Evolutionary conservation across 2,888 invertebrate species (phyloP), one percentile per base, ranked within the genome.

Genomic region (Lepas anatifera): DNA sequence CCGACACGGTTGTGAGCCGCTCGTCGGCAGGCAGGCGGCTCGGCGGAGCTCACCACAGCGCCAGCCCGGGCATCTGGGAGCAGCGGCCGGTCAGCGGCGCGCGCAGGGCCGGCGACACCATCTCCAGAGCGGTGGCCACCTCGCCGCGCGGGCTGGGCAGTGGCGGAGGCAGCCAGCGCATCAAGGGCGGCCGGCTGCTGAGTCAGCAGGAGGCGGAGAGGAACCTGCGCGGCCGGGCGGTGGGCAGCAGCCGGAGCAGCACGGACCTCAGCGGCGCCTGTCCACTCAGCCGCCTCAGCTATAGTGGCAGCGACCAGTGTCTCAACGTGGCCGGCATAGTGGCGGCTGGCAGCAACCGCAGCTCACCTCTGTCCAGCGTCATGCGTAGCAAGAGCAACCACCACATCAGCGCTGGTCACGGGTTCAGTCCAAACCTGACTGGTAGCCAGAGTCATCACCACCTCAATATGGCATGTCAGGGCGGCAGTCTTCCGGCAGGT

Each of bases 201-300:
- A 6, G 29, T 8, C 25, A 11, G 29, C 13, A 29, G 52, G 27
- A 7, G 52, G 29, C 52, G 29, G 52, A 27, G 13, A 2, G 13
- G 29, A 22, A 16, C 3, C 13, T 52, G 29, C 58, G 58, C 29
- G 32, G 18, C 1, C 58, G 22, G 18, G 18, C 32, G 32, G 32
- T 58, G 16, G 58, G 25, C 58, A 58, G 32, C 58, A 58, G 58
- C 18, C 58, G 58, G 6, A 58, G 58, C 58, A 58, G 58, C 58
- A 32, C 32, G 16, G 58, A 58, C 58, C 58, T 58, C 32, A 58
- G 58, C 58, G 58, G 1, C 29, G 32, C 13, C 22, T 3, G 32
- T 1, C 29, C 29, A 3, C 52, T 52, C 22, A 32, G 25, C 25
- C 58, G 27, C 6, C 16, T 58, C 18, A 18, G 32, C 32, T 32